Evolutionary conservation across 2,888 invertebrate species (phyloP), one percentile per base, ranked within the genome.

Genomic region (Onchidella celtica): DNA sequence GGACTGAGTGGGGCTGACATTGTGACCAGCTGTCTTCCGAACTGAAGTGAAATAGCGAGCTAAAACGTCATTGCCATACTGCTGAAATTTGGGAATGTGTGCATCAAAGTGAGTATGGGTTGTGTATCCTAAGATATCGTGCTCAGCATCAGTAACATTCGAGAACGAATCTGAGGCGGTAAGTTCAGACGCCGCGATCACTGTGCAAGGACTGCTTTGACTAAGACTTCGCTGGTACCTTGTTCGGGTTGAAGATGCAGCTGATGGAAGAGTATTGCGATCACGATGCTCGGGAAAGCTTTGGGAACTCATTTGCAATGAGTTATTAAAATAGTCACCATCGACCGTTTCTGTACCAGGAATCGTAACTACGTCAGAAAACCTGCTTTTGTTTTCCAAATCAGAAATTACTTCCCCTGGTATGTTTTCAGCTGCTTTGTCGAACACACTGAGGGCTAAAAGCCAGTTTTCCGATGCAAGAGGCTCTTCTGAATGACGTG

Each of bases 401-500:
- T n/a, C n/a, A n/a, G n/a, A n/a, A n/a, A n/a, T n/a, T 6, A 47
- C 6, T 6, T 6, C 47, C 47, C 17, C 9, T 24, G 59, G 73
- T 2, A 59, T 57, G 29, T 70, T 70, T 24, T 73, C 73, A 24
- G 61, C 59, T 38, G 73, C 73, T 61, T 73, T 73, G 0, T 61
- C 27, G 14, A 73, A 73, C n/a, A 73, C 38, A 36, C 34, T 38
- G 14, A 57, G 17, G 24, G 61, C 73, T 24, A 73, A 34, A 11
- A 9, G n/a, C 73, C 73, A 73, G 27, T 59, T 36, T 6, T 73
- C 61, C 17, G n/a, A 57, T 36, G 17, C 61, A 14, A 2, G 57
- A 24, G 36, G 27, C 1, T 73, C 59, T 1, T 27, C 61, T 27
- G 24, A 4, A 14, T 34, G 14, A 4, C 14, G 2, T 9, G 14